Conservation (phyloP, 2,888 invertebrate species). For the Parochlus steinenii region DNA sequence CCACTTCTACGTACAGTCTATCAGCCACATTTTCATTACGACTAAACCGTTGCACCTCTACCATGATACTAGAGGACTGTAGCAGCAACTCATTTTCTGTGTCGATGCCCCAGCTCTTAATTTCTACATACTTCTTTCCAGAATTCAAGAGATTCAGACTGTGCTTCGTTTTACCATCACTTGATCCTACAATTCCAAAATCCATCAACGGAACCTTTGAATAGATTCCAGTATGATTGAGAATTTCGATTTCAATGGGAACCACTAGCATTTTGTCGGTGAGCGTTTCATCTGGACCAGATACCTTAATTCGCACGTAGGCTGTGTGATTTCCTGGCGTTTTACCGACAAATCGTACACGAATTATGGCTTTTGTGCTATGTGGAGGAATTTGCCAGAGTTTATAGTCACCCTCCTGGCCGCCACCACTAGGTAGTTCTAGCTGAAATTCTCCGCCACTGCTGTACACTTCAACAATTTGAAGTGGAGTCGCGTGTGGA, state of each 20-base stretch:
- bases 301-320: constrained; percentile 45
- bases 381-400: constrained; percentile 87
- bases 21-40: constrained; percentile 7
- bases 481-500: constrained; percentile 73
- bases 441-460: constrained; percentile 83
- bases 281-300: constrained; percentile 16
- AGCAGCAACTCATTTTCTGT: constrained; percentile 7
- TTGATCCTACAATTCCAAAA: constrained; percentile 63
- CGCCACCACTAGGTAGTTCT: constrained; percentile 58
- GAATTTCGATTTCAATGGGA: constrained; percentile 71
- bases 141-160: constrained; percentile 28
- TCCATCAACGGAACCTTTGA: constrained; percentile 60
- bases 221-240: constrained; percentile 52
- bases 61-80: constrained; percentile 4
- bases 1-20: constrained; percentile 9
- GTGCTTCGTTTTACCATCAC: constrained; percentile 41
- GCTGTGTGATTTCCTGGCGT: constrained; percentile 69
- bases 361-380: constrained; percentile 72
- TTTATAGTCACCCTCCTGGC: constrained; percentile 59
- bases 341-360: constrained; percentile 62
- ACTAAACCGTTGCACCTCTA: constrained; percentile 10
- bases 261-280: constrained; percentile 39
- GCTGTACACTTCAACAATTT: constrained; percentile 69
- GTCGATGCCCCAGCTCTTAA: constrained; percentile 13
- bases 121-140: constrained; percentile 15